These are phyloP conservation scores for Limnephilus rhombicus DNA, from an alignment of 2,888 invertebrate species.

Conservation along the genomic window DNA sequence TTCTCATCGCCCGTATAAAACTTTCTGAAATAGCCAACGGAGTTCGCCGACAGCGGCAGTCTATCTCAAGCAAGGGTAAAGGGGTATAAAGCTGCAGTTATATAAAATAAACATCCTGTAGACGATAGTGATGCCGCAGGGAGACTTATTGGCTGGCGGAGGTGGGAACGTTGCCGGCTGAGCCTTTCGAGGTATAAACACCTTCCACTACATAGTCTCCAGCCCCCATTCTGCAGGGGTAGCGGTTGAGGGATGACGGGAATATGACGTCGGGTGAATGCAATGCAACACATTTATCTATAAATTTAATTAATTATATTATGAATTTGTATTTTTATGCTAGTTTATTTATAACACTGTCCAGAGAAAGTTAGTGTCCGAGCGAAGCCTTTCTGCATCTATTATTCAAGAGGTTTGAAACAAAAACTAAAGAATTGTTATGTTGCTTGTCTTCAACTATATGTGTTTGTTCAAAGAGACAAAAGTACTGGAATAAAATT, in stretches of 20 bases:
- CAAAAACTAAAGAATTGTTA: neutral
- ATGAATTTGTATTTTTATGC: neutral
- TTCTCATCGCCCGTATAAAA: slow-evolving; percentile 6
- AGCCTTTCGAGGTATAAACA: neutral
- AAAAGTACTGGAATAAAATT: neutral
- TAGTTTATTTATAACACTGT: neutral
- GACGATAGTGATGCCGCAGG: slow-evolving; percentile 15
- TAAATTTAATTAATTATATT: neutral
- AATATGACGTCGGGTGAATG: neutral
- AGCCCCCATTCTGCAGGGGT: neutral
- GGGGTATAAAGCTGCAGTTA: slow-evolving; percentile 26
- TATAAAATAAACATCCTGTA: slow-evolving; percentile 61
- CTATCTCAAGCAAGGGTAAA: slow-evolving; percentile 17
- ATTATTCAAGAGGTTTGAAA: neutral
- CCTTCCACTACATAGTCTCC: neutral
- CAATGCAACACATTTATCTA: neutral
- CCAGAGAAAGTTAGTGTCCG: neutral
- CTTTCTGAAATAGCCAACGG: slow-evolving; percentile 51
- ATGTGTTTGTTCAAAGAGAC: no score
- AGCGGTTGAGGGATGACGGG: neutral
- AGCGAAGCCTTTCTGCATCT: neutral
- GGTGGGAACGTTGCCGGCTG: neutral
- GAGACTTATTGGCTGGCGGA: neutral
- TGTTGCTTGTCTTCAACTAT: no score
- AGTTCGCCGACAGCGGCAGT: slow-evolving; percentile 21